Percentiles rank a stretch among this genome's conserved stretches.
Conservation (phyloP, 2,888 invertebrate species). For the Fragum fragum region DNA sequence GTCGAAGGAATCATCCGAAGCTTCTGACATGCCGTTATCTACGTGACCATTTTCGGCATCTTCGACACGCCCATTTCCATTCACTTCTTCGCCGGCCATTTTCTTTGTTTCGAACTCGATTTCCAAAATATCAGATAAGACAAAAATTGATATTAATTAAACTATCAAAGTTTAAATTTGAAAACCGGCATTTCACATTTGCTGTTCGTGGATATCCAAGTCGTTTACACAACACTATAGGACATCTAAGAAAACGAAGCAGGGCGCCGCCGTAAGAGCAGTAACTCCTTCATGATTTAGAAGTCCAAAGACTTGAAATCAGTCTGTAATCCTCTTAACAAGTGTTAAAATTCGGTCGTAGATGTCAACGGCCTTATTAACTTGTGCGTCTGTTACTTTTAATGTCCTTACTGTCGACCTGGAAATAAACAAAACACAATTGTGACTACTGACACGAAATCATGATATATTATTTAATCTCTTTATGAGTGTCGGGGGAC, state of each 20-base stretch:
- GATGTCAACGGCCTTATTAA: background rate
- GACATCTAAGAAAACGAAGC: background rate
- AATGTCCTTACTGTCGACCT: too few relatives aligned
- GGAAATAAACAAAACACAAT: too few relatives aligned
- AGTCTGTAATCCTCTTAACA: background rate
- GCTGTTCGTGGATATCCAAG: too few relatives aligned
- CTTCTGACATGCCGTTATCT: conserved; percentile 30
- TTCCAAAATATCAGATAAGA: too few relatives aligned
- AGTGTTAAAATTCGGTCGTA: background rate
- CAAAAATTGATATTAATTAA: too few relatives aligned
- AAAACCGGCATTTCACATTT: too few relatives aligned
- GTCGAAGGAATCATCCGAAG: conserved; percentile 72
- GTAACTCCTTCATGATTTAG: conserved; percentile 10
- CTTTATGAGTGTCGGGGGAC: too few relatives aligned
- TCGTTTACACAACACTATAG: too few relatives aligned
- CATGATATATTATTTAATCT: too few relatives aligned
- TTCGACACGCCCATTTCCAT: conserved; percentile 15
- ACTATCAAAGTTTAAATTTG: too few relatives aligned
- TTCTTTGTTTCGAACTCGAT: background rate
- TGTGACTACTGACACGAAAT: background rate
- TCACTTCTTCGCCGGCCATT: conserved; percentile 34
- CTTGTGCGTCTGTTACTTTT: too few relatives aligned
- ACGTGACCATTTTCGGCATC: conserved; percentile 46
- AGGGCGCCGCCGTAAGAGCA: conserved; percentile 16
- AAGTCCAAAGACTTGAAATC: background rate